A percentile compares a stretch with the other conserved stretches of the same genome.
These are phyloP conservation scores for Corvus moneduloides DNA, from an alignment of 2,113 vertebrate species.

Conservation along the genomic window DNA sequence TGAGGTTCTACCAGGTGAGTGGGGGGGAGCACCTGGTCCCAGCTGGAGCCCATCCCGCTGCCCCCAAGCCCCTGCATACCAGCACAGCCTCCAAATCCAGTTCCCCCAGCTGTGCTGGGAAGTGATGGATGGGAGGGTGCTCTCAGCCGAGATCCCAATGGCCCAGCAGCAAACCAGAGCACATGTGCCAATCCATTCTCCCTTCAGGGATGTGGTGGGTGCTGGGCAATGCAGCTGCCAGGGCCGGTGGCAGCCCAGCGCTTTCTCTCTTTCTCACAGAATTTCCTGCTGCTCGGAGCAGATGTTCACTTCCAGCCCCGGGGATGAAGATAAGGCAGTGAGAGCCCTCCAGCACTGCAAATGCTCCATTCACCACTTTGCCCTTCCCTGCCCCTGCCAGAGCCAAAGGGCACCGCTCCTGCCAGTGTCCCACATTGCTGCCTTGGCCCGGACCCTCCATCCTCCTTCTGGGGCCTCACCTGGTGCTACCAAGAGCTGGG, in stretches of 20 bases:
- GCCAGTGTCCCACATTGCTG: rapidly evolving
- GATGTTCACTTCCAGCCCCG: background rate
- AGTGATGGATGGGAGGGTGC: rapidly evolving
- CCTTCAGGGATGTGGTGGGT: background rate
- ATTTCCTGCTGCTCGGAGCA: constrained; percentile 57
- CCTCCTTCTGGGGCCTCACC: background rate
- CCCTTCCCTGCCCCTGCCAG: rapidly evolving
- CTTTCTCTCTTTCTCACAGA: background rate
- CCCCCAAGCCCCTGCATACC: rapidly evolving
- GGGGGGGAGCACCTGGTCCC: background rate
- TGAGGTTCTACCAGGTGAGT: constrained; percentile 70
- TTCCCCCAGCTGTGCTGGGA: background rate
- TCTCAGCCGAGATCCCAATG: rapidly evolving
- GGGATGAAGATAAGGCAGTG: rapidly evolving
- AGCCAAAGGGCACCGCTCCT: rapidly evolving
- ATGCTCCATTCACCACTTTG: rapidly evolving
- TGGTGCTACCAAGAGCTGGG: background rate
- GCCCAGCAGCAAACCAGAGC: background rate
- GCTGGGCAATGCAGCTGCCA: background rate
- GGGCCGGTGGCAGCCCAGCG: rapidly evolving
- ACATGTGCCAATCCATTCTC: rapidly evolving
- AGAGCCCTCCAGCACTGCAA: background rate
- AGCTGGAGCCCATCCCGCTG: rapidly evolving
- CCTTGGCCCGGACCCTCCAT: rapidly evolving
- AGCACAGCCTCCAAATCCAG: rapidly evolving